phyloP scores from a whole-genome alignment of 2,797 vertebrate species.

The Peromyscus aztecus region DNA sequence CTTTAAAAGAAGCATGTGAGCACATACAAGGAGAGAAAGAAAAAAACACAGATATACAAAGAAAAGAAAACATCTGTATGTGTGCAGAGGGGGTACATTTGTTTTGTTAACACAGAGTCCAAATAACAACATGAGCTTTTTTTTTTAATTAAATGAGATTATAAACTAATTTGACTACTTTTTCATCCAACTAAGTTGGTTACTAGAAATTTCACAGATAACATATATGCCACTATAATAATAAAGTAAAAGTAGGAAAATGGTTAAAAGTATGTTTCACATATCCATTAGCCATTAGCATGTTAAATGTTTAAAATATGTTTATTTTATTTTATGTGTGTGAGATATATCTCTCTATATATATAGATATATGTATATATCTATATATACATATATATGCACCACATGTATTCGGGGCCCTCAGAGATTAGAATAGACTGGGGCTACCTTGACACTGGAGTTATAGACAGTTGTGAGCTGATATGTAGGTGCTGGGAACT shows the following conservation, averaged over 20 bases:
- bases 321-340: background rate
- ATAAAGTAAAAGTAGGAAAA: slow-evolving; percentile 17
- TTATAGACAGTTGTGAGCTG: background rate
- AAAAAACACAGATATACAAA: background rate
- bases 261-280: slow-evolving; percentile 2
- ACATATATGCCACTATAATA: background rate
- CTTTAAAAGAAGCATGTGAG: background rate
- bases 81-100: background rate
- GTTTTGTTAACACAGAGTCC: background rate
- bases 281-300: background rate
- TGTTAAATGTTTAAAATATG: background rate
- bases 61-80: background rate
- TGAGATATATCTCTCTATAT: too few relatives aligned
- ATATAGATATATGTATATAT: too few relatives aligned
- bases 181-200: slow-evolving; percentile 7
- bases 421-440: background rate
- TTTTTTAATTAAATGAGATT: slow-evolving; percentile 4
- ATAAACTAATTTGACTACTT: slow-evolving; percentile 33
- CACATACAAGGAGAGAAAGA: background rate
- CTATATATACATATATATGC: fast-evolving
- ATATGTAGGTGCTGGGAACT: background rate
- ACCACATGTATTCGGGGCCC: too few relatives aligned
- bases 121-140: slow-evolving; percentile 1
- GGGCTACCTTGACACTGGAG: background rate
- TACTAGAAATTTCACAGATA: background rate